Conservation (phyloP, 2,797 vertebrate species). For the Pangasius mekongensis region DNA sequence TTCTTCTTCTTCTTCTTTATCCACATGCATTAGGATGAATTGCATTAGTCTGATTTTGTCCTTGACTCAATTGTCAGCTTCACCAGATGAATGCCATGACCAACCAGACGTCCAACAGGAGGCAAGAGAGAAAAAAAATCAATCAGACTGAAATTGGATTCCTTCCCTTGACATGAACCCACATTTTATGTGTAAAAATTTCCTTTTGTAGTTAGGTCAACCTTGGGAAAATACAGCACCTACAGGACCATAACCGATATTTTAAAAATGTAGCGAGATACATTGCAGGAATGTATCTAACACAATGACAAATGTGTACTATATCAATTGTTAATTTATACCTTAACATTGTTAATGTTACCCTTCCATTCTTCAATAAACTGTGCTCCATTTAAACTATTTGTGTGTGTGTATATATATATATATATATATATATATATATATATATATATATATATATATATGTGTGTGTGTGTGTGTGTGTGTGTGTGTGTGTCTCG, state of each 20-base stretch:
- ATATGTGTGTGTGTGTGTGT: too few relatives aligned
- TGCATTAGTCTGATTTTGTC: constrained; percentile 24
- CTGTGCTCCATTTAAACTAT: too few relatives aligned
- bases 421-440: too few relatives aligned
- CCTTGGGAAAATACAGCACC: neutral
- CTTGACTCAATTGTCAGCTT: constrained; percentile 16
- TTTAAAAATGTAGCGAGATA: neutral
- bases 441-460: too few relatives aligned
- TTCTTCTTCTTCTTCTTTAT: neutral
- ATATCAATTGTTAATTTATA: too few relatives aligned
- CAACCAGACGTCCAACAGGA: constrained; percentile 21
- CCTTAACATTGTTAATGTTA: too few relatives aligned
- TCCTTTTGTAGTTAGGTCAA: neutral
- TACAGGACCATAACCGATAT: neutral
- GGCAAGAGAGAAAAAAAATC: constrained; percentile 17
- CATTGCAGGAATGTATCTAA: neutral
- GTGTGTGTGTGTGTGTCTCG: neutral
- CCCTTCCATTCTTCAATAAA: too few relatives aligned
- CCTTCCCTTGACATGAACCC: constrained; percentile 46
- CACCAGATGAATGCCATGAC: constrained; percentile 7
- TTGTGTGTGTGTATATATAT: neutral
- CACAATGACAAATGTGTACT: too few relatives aligned
- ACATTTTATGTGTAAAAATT: neutral
- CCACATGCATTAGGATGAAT: neutral
- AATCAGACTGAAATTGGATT: constrained; percentile 63